Percentiles rank a stretch among this genome's conserved stretches.
These are phyloP conservation scores for Habroteleia sp. DNA, from an alignment of 2,888 invertebrate species.

Conservation along the genomic window DNA sequence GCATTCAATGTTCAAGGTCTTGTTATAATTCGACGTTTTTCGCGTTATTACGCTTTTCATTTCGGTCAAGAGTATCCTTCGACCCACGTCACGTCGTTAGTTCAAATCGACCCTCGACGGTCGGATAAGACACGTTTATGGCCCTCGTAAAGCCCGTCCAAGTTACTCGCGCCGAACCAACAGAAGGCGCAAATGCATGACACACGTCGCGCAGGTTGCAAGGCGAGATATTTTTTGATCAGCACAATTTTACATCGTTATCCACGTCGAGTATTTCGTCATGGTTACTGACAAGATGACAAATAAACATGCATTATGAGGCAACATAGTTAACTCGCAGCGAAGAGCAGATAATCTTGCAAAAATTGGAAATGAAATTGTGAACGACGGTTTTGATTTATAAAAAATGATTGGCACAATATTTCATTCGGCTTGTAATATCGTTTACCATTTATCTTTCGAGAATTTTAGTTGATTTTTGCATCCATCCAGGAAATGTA, in stretches of 20 bases:
- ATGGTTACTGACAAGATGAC: slow-evolving; percentile 44
- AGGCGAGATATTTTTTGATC: slow-evolving; percentile 52
- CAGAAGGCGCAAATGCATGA: slow-evolving; percentile 65
- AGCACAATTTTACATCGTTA: slow-evolving; percentile 56
- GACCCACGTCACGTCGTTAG: slow-evolving; percentile 53
- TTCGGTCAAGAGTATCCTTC: slow-evolving; percentile 38
- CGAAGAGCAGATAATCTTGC: too few relatives aligned
- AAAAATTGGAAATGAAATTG: slow-evolving; percentile 26
- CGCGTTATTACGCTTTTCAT: slow-evolving; percentile 44
- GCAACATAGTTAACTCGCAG: too few relatives aligned
- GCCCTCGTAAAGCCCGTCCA: slow-evolving; percentile 67
- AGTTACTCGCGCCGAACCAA: slow-evolving; percentile 51
- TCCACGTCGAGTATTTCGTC: slow-evolving; percentile 27
- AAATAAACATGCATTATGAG: slow-evolving; percentile 32
- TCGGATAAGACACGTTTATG: slow-evolving; percentile 61
- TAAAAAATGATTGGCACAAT: too few relatives aligned
- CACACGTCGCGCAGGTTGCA: slow-evolving; percentile 54
- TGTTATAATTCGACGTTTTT: slow-evolving; percentile 39
- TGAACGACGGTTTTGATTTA: too few relatives aligned
- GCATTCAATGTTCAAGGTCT: neutral
- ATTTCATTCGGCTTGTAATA: too few relatives aligned
- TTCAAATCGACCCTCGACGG: slow-evolving; percentile 47
- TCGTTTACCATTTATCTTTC: too few relatives aligned
- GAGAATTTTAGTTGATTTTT: too few relatives aligned
- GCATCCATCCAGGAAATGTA: too few relatives aligned